Evolutionary conservation across 1,140 invertebrate species (phyloP).

Genomic region (Brachionus calyciflorus): DNA sequence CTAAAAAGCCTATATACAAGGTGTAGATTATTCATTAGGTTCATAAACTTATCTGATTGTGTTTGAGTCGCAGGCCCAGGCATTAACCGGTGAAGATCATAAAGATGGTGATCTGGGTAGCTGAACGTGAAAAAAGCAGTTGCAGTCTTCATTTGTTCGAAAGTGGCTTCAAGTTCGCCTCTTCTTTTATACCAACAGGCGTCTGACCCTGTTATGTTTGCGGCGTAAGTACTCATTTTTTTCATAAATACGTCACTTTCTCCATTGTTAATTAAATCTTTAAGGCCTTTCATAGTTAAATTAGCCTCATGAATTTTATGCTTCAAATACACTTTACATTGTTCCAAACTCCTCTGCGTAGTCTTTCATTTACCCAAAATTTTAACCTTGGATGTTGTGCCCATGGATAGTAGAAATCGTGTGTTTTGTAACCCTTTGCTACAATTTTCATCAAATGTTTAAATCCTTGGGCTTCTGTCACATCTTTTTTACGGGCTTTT

Average conservation of each 20-base stretch:
- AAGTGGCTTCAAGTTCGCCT: background rate
- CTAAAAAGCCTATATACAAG: too few species aligned
- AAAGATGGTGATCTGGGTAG: too few species aligned
- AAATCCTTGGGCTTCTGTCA: background rate
- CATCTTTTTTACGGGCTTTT: background rate
- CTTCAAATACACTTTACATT: slow-evolving; percentile 14
- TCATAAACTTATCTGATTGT: too few species aligned
- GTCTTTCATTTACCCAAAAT: slow-evolving; percentile 12
- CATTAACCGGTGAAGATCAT: too few species aligned
- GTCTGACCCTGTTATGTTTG: background rate
- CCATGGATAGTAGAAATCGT: background rate
- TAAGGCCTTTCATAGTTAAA: background rate
- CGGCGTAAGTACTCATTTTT: background rate
- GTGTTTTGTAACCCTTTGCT: background rate
- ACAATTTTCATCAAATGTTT: background rate
- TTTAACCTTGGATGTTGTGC: slow-evolving; percentile 4
- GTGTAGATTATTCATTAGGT: too few species aligned
- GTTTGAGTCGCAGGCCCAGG: too few species aligned
- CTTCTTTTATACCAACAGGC: slow-evolving; percentile 7
- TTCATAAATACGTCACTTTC: background rate
- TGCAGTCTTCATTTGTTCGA: background rate
- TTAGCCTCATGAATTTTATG: background rate
- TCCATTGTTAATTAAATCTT: background rate
- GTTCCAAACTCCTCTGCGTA: background rate
- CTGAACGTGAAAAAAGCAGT: background rate